Base-by-base conservation (phyloP, 1,140 invertebrate genomes). In the Drosophila santomea region DNA sequence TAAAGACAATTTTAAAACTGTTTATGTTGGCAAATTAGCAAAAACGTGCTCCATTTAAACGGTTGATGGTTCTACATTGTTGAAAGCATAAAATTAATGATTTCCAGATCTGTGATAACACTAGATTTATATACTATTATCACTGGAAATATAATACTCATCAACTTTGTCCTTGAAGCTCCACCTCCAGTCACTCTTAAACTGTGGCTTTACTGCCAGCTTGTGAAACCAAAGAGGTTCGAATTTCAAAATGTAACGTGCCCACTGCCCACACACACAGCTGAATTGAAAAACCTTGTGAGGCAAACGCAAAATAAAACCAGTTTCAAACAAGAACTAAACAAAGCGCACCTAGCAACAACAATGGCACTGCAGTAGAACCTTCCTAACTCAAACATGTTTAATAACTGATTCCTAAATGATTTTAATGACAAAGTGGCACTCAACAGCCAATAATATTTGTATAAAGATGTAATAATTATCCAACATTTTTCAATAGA, bases 221-320 rank as follows among this genome's bases (percentile, higher is more conserved):
- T 74, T 38, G 72, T 52, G 66, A 52, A 58, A 52, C 71, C 15
- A 60, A 71, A 51, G 12, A 59, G 38, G 43, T 51, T 55, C 56
- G 45, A 66, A 75, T 75, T 75, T 75, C 28, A 75, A 75, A 66
- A 75, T 75, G 48, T 75, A 75, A 75, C 72, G 72, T 39, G 12
- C 69, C 48, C 55, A 47, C 23, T 39, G 12, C 69, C 48, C 55
- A 47, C 23, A 55, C 50, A 48, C 66, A 47, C 15, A 74, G 11
- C 55, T 6, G 25, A 54, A 43, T 15, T 56, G 35, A 73, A 32
- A 62, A n/a, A 63, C 56, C 36, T 14, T 68, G 63, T 50, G 32
- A 28, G 36, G 15, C 14, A 45, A 25, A 15, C 48, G 68, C 62
- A 69, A 71, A 71, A 44, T 71, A 71, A 75, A 75, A 75, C 73